These are phyloP conservation scores for Trypoxylon attenuatum DNA, from an alignment of 2,888 invertebrate species.

Conservation along the genomic window DNA sequence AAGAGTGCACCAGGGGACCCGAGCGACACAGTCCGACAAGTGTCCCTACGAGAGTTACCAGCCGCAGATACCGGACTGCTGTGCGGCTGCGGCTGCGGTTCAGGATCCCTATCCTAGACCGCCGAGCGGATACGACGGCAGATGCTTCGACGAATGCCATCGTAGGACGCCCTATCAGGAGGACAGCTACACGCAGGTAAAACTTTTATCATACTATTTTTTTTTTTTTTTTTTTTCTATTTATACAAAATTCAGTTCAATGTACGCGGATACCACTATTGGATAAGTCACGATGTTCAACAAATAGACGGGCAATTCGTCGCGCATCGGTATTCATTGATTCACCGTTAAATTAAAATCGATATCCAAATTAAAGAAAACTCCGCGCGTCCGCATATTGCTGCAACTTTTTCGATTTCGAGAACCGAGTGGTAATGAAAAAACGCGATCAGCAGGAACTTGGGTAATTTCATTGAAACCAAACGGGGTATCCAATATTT, in stretches of 20 bases:
- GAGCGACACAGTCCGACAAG: conserved; percentile 62
- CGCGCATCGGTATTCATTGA: no score
- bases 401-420: no score
- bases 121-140: conserved; percentile 72
- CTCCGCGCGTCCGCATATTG: no score
- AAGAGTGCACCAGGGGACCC: conserved; percentile 64
- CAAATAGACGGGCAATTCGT: no score
- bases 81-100: conserved; percentile 72
- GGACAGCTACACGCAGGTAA: conserved; percentile 70
- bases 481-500: no score
- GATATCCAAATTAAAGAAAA: no score
- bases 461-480: no score
- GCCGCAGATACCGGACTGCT: conserved; percentile 74
- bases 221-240: neutral
- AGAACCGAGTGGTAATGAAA: no score
- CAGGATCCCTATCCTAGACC: conserved; percentile 73
- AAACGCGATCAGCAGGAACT: no score
- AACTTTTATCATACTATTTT: conserved; percentile 20
- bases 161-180: conserved; percentile 70
- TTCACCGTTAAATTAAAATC: no score
- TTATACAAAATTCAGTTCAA: neutral
- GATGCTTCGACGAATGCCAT: conserved; percentile 71
- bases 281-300: no score
- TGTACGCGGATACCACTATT: no score
- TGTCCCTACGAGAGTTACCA: conserved; percentile 72